These are phyloP conservation scores for Karalla daura DNA, from an alignment of 2,797 vertebrate species.

Conservation along the genomic window DNA sequence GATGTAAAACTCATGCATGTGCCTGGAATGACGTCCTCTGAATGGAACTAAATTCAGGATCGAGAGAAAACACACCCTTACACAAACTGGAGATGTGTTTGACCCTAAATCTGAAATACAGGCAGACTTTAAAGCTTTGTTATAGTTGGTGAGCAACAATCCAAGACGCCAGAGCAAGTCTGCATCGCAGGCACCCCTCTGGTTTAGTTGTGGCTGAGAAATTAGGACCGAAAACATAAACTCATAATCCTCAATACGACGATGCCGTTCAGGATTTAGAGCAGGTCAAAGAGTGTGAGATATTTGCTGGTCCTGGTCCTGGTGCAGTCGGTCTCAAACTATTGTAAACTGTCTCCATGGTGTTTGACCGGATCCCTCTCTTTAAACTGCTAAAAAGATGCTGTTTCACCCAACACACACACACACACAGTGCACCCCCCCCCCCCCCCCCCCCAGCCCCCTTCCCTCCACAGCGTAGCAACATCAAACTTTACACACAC, in stretches of 20 bases:
- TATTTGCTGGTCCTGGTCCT: conserved; percentile 30
- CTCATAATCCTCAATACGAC: conserved; percentile 30
- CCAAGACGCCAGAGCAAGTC: conserved; percentile 3
- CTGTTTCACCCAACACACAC: conserved; percentile 46
- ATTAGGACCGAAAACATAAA: conserved; percentile 6
- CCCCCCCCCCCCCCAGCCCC: too few species aligned
- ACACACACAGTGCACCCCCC: conserved; percentile 37
- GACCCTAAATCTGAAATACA: conserved; percentile 19
- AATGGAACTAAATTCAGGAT: too few species aligned
- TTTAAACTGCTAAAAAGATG: conserved; percentile 47
- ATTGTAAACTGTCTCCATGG: conserved; percentile 55
- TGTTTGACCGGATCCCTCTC: conserved; percentile 38
- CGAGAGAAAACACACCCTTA: too few species aligned
- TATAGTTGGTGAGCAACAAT: conserved; percentile 26
- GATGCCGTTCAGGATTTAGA: conserved; percentile 33
- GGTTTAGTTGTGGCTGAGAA: conserved; percentile 12
- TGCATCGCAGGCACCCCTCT: conserved; percentile 2
- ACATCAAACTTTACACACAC: conserved; percentile 72
- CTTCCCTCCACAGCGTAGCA: conserved; percentile 42
- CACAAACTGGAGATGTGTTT: background rate
- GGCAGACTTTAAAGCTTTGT: conserved; percentile 19
- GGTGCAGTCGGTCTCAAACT: conserved; percentile 33
- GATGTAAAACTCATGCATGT: too few species aligned
- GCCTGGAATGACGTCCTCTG: too few species aligned
- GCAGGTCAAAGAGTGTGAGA: conserved; percentile 25